Conservation (phyloP, 2,797 vertebrate genomes). For the Hypotaenidia philippensis region DNA sequence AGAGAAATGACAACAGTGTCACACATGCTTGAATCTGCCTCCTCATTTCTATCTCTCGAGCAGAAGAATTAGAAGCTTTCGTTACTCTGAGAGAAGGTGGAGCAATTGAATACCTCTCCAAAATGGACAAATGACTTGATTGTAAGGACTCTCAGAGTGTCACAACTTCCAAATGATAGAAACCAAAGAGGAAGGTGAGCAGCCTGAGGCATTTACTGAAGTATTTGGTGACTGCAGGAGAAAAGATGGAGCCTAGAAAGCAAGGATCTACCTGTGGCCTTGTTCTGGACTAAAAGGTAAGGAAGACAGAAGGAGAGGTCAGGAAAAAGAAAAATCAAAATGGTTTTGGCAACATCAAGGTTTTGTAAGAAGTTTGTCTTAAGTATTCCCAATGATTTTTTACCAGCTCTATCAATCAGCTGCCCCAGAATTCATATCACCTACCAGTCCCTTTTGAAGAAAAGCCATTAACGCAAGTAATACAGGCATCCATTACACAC, state of each 20-base stretch:
- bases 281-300: not conserved
- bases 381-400: not conserved
- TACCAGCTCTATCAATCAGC: not conserved
- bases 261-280: not conserved
- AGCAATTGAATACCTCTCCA: not conserved
- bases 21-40: not conserved
- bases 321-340: not conserved
- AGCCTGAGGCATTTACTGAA: not conserved
- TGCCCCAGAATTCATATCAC: not conserved
- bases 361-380: not conserved
- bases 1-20: not conserved
- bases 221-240: not conserved
- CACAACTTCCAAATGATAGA: not conserved
- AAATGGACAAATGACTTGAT: not conserved
- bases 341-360: accelerated
- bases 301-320: not conserved
- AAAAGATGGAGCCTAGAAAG: not conserved
- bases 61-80: not conserved
- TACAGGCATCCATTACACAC: not conserved
- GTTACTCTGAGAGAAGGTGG: not conserved
- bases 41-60: not conserved
- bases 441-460: not conserved
- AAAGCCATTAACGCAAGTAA: not conserved
- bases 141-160: not conserved
- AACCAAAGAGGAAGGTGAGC: not conserved